Evolutionary conservation across 2,888 invertebrate genomes (phyloP).

Genomic region (Schizotus pectinicornis): DNA sequence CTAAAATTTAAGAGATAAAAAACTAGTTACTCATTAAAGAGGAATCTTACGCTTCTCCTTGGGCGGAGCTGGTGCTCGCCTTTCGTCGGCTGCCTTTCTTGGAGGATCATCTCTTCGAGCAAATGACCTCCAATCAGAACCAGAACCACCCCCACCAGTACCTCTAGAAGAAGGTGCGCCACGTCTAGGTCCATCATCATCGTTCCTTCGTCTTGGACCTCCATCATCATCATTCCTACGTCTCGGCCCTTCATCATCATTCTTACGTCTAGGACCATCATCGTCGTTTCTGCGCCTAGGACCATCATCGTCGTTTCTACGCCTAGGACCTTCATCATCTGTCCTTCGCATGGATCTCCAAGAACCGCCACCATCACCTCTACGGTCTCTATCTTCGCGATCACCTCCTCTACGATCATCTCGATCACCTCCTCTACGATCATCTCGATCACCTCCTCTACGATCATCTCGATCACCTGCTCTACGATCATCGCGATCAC

Average conservation of each 20-base stretch:
- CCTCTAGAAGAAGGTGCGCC: slow-evolving; percentile 28
- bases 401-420: slow-evolving; percentile 20
- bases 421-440: slow-evolving; percentile 27
- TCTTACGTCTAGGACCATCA: slow-evolving; percentile 30
- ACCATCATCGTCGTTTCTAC: slow-evolving; percentile 31
- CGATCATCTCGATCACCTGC: slow-evolving; percentile 20
- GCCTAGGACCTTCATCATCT: slow-evolving; percentile 28
- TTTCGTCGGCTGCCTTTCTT: slow-evolving; percentile 32
- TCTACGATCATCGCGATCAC: slow-evolving; percentile 20
- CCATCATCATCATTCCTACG: slow-evolving; percentile 19
- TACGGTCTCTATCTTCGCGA: slow-evolving; percentile 15
- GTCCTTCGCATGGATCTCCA: slow-evolving; percentile 31
- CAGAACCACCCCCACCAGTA: slow-evolving; percentile 19
- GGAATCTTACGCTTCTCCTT: slow-evolving; percentile 51
- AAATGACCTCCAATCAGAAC: slow-evolving; percentile 31
- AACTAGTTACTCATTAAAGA: slow-evolving; percentile 9
- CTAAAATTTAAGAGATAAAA: slow-evolving; percentile 25
- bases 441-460: slow-evolving; percentile 19
- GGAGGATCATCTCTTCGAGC: slow-evolving; percentile 38
- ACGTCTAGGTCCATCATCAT: slow-evolving; percentile 25
- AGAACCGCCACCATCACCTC: slow-evolving; percentile 35
- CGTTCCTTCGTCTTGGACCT: slow-evolving; percentile 11
- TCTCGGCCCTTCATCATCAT: slow-evolving; percentile 32
- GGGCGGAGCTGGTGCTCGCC: slow-evolving; percentile 38
- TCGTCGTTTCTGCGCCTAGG: slow-evolving; percentile 25